Evolutionary conservation across 2,888 invertebrate genomes (phyloP).

Genomic region (Pyralis farinalis): DNA sequence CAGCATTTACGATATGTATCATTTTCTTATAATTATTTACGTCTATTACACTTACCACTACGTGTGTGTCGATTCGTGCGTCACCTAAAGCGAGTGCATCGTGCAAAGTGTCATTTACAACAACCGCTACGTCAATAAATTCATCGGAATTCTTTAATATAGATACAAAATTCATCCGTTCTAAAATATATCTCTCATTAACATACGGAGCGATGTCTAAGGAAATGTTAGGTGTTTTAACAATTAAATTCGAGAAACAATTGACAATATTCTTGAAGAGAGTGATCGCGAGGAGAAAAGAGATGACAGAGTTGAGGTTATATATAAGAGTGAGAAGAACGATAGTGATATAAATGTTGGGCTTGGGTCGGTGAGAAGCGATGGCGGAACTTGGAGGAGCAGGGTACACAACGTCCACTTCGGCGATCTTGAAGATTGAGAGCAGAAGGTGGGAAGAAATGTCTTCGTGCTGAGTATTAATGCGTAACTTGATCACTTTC

Average conservation of each 20-base stretch:
- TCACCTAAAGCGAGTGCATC: slow-evolving; percentile 69
- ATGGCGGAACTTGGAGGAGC: slow-evolving; percentile 80
- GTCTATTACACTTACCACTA: slow-evolving; percentile 58
- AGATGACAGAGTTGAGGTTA: slow-evolving; percentile 38
- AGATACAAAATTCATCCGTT: slow-evolving; percentile 52
- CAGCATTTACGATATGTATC: slow-evolving; percentile 78
- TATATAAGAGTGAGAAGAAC: slow-evolving; percentile 48
- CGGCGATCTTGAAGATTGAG: slow-evolving; percentile 95
- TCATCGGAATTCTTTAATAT: slow-evolving; percentile 66
- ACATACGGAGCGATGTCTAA: slow-evolving; percentile 50
- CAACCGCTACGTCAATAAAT: slow-evolving; percentile 62
- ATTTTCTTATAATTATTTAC: slow-evolving; percentile 65
- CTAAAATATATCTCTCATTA: slow-evolving; percentile 58
- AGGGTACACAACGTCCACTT: slow-evolving; percentile 93
- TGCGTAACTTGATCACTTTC: slow-evolving; percentile 90
- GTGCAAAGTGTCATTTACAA: slow-evolving; percentile 56
- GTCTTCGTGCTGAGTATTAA: slow-evolving; percentile 92
- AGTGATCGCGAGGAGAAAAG: slow-evolving; percentile 27
- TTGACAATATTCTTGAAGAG: slow-evolving; percentile 56
- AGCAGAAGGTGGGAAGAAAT: slow-evolving; percentile 92
- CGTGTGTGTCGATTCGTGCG: slow-evolving; percentile 58
- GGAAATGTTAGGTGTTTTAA: slow-evolving; percentile 33
- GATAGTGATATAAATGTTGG: slow-evolving; percentile 49
- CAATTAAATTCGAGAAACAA: slow-evolving; percentile 64
- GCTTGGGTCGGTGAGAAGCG: slow-evolving; percentile 42